Evolutionary conservation across 2,113 vertebrate genomes (phyloP), one percentile per base, ranked within the genome.

Genomic region (Sceloporus undulatus): DNA sequence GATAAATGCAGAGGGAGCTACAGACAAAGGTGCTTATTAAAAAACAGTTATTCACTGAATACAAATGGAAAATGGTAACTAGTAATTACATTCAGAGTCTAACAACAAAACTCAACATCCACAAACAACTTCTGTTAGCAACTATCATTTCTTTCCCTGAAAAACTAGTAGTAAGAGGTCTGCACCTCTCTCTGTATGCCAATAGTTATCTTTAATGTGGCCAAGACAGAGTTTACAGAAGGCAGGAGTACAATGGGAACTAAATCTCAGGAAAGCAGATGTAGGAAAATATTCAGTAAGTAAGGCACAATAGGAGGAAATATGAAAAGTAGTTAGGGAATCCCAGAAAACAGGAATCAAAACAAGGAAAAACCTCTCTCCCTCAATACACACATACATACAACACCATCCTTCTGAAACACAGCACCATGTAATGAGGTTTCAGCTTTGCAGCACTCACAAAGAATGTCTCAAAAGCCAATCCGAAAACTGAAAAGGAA

Each of bases 201-300:
- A 90, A 56, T 81, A 82, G 79, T 84, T 88, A 85, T 38, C 91
- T 77, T 87, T 66, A 54, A 56, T 68, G 90, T 62, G 89, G 85
- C 71, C 82, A 86, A 66, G 52, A 59, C 4, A 25, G 10, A 62
- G n/a, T 91, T 90, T 85, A 90, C 85, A 91, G 75, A 89, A 85
- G 2, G 92, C 56, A 87, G 54, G 87, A 93, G 81, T 52, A 89
- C 90, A 94, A 62, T n/a, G 76, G 85, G 91, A 91, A 82, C 21
- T 75, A 40, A 89, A 92, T 80, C 91, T 93, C 86, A 90, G 91
- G 88, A 95, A 93, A 89, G 87, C 83, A 92, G 91, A 86, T 87
- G 70, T 62, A 80, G 78, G n/a, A 85, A 94, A 88, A 91, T 87
- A 88, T 91, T 80, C 91, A 85, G 0, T 89, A 91, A 94, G 27